A percentile compares a stretch with the other conserved stretches of the same genome.
Evolutionary conservation across 2,797 vertebrate genomes (phyloP).

Genomic region (Alectoris magna): DNA sequence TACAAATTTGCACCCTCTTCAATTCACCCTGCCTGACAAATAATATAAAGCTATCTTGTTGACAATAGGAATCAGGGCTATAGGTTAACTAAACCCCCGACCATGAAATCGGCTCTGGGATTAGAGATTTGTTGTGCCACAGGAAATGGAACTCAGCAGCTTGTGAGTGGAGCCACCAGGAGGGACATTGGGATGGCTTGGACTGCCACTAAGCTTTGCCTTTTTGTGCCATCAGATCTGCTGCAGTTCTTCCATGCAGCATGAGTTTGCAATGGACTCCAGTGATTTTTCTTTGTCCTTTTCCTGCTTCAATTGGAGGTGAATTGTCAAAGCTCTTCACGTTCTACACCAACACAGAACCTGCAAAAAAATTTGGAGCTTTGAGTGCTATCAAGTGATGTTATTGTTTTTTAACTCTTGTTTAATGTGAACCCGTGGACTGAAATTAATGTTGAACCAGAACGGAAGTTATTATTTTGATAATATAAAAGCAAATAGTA

Average conservation of each 20-base stretch:
- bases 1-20: not conserved
- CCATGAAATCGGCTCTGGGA: constrained; percentile 6
- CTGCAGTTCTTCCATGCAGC: not conserved
- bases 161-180: not conserved
- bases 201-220: not conserved
- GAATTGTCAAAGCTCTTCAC: not conserved
- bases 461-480: not conserved
- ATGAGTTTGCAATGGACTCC: not conserved
- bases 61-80: not conserved
- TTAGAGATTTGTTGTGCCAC: not conserved
- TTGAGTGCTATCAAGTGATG: not conserved
- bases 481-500: not conserved
- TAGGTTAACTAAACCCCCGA: not conserved
- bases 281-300: not conserved
- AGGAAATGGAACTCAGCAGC: not conserved
- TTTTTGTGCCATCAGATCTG: not conserved
- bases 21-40: not conserved
- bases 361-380: not conserved
- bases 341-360: not conserved
- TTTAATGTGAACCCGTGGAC: not conserved
- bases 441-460: not conserved
- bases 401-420: too few species aligned
- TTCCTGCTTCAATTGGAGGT: not conserved
- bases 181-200: not conserved
- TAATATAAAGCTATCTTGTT: not conserved